These are phyloP conservation scores for Carollia perspicillata DNA, from an alignment of 2,113 vertebrate genomes.

Conservation along the genomic window DNA sequence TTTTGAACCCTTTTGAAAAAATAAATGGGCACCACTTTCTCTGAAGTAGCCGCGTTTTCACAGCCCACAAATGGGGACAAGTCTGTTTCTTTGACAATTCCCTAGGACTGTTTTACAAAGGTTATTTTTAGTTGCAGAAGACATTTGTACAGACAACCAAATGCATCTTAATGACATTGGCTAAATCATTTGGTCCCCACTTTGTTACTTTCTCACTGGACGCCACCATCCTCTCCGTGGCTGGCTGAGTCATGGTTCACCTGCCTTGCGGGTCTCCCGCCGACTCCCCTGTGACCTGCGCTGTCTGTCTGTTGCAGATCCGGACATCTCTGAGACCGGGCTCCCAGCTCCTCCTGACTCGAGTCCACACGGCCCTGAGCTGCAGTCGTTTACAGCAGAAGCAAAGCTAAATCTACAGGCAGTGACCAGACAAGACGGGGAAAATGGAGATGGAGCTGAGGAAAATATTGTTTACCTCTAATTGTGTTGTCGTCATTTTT, in stretches of 20 bases:
- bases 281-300: slow-evolving; percentile 22
- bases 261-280: background rate
- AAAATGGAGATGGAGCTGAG: slow-evolving; percentile 81
- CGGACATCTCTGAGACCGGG: slow-evolving; percentile 69
- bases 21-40: background rate
- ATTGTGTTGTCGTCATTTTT: slow-evolving; percentile 58
- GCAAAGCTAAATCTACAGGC: slow-evolving; percentile 71
- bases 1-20: background rate
- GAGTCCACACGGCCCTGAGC: slow-evolving; percentile 54
- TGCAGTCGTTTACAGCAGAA: slow-evolving; percentile 42
- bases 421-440: slow-evolving; percentile 78
- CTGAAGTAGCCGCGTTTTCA: background rate
- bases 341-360: slow-evolving; percentile 23
- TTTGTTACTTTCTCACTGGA: background rate
- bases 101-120: background rate
- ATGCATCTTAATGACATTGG: background rate
- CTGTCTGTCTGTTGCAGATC: slow-evolving; percentile 79
- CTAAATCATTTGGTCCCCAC: background rate
- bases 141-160: background rate
- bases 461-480: slow-evolving; percentile 96
- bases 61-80: background rate
- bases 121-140: background rate
- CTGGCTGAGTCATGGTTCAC: background rate
- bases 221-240: background rate
- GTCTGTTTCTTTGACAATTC: background rate